Evolutionary conservation across 2,113 vertebrate species (phyloP).

Genomic region (Junco hyemalis): DNA sequence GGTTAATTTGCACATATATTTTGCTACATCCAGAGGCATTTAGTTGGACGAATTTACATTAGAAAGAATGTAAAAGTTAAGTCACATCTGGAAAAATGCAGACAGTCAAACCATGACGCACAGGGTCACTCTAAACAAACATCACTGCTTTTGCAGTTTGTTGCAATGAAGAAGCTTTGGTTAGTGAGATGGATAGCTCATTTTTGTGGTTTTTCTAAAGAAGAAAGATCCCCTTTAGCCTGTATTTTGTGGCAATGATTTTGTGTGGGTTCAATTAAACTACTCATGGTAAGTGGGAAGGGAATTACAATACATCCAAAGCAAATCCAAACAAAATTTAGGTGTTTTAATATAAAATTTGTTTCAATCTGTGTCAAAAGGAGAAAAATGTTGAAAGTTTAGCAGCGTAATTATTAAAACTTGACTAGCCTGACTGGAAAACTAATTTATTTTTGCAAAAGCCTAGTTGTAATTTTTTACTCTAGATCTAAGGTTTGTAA

Average conservation of each 20-base stretch:
- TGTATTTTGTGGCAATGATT: background rate
- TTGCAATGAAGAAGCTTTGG: background rate
- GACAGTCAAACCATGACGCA: background rate
- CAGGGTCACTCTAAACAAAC: background rate
- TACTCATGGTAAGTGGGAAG: background rate
- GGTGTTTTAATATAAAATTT: background rate
- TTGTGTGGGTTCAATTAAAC: background rate
- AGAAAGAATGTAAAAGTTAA: background rate
- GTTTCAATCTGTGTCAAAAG: background rate
- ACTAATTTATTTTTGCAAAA: background rate
- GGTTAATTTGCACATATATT: conserved; percentile 28
- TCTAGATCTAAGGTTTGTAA: background rate
- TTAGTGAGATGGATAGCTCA: background rate
- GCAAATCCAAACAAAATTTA: background rate
- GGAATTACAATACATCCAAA: background rate
- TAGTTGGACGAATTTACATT: background rate
- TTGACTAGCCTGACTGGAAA: background rate
- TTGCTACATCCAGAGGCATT: conserved; percentile 7
- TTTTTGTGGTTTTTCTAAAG: background rate
- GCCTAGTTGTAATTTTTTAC: background rate
- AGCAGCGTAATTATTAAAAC: background rate
- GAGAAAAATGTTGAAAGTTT: background rate
- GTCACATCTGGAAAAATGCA: conserved; percentile 1
- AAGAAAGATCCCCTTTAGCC: background rate
- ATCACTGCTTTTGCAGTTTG: background rate